A percentile compares a stretch with the other conserved stretches of the same genome.
phyloP scores from a whole-genome alignment of 2,113 vertebrate species.

The Myrmophylax atrothorax region DNA sequence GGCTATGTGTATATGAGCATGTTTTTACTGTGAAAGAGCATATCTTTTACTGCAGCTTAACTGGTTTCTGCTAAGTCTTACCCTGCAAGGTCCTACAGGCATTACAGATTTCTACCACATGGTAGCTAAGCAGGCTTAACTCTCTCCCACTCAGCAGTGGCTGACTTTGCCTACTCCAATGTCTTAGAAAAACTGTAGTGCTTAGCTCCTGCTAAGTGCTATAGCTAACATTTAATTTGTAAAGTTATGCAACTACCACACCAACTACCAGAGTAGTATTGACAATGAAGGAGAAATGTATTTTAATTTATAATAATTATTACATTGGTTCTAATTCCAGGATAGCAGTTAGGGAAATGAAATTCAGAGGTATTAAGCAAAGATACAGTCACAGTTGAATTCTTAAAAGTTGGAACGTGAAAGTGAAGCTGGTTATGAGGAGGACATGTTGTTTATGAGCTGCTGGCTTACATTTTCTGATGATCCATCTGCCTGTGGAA shows the following conservation, averaged over 20 bases:
- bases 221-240: not conserved
- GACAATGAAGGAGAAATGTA: not conserved
- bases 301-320: not conserved
- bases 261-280: not conserved
- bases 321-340: not conserved
- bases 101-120: not conserved
- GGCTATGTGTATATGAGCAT: not conserved
- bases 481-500: slow-evolving; percentile 45
- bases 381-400: not conserved
- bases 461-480: slow-evolving; percentile 15
- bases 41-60: not conserved
- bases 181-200: not conserved
- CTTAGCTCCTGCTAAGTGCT: not conserved
- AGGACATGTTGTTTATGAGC: slow-evolving; percentile 41
- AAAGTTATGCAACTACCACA: not conserved
- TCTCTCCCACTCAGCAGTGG: not conserved
- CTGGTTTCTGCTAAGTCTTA: not conserved
- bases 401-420: not conserved
- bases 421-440: not conserved
- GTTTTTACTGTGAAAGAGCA: not conserved
- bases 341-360: not conserved
- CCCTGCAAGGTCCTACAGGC: not conserved
- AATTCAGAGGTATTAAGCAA: not conserved
- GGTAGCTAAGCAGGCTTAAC: not conserved
- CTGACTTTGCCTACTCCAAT: not conserved